These are phyloP conservation scores for Mus musculus DNA, from an alignment of 2,113 vertebrate genomes.

Conservation along the genomic window GRCm39 chr5:124304501-124305000, in stretches of 20 bases:
- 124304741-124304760: background rate
- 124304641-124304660: background rate
- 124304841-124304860: background rate
- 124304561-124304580: background rate
- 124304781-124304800: background rate
- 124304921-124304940: rapidly evolving
- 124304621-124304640: background rate
- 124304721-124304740: rapidly evolving
- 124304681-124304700: background rate
- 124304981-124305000: background rate
- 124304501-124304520: background rate
- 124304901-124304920: no score
- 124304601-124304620: background rate
- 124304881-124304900: background rate
- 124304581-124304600: background rate
- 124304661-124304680: background rate
- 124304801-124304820: background rate
- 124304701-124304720: background rate
- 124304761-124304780: background rate
- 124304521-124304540: rapidly evolving
- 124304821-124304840: background rate
- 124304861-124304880: background rate
- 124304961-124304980: background rate
- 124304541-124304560: background rate
- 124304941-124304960: background rate